Conservation (phyloP, 2,797 vertebrate species). For the Sylvia borin region DNA sequence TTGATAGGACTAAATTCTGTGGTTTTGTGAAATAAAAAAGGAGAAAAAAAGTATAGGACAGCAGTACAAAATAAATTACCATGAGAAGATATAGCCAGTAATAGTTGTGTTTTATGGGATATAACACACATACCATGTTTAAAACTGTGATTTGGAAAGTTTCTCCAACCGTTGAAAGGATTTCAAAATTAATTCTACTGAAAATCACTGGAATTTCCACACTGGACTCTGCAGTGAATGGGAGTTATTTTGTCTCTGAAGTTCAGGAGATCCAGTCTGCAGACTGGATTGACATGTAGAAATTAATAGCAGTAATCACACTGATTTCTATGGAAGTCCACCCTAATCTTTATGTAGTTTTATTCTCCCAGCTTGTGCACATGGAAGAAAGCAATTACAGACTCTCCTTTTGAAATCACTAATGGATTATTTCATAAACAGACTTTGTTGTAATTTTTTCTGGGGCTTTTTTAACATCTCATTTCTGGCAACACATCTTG, state of each 20-base stretch:
- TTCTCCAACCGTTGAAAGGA: not conserved
- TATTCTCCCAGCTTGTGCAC: not conserved
- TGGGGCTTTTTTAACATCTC: not conserved
- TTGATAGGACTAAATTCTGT: not conserved
- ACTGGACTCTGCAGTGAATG: not conserved
- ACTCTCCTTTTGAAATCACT: not conserved
- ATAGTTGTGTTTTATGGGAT: not conserved
- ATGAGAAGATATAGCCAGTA: not conserved
- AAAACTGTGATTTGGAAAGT: not conserved
- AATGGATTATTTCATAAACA: not conserved
- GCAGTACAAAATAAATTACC: not conserved
- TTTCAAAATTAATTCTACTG: not conserved
- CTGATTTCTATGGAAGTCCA: not conserved
- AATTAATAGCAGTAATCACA: not conserved
- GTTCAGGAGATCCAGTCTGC: not conserved
- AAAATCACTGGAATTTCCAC: not conserved
- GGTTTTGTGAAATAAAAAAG: not conserved
- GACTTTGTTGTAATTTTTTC: not conserved
- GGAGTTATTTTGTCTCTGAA: not conserved
- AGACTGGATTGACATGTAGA: not conserved
- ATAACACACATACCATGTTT: not conserved
- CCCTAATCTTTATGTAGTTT: not conserved
- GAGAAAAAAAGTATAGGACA: not conserved
- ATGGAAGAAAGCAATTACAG: not conserved
- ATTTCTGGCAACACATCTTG: not conserved